Conservation (phyloP, 2,113 vertebrate species). For the Emydocephalus ijimae region DNA sequence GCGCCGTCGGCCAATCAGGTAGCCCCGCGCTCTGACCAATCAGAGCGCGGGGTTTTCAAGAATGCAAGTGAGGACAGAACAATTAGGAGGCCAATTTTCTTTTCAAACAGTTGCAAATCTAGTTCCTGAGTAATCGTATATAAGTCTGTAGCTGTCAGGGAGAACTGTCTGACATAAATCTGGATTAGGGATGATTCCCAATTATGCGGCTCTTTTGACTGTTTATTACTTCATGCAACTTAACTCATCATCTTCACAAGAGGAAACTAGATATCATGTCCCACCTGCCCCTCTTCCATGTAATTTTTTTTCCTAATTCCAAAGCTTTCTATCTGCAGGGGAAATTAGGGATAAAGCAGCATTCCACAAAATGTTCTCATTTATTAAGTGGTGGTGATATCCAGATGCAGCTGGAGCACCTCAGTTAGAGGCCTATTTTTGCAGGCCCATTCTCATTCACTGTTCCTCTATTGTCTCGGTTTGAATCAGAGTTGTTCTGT, state of each 20-base stretch:
- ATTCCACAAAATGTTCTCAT: background rate
- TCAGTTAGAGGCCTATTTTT: background rate
- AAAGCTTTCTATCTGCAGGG: background rate
- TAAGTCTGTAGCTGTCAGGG: background rate
- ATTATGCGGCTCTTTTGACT: background rate
- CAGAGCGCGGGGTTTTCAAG: too few relatives aligned
- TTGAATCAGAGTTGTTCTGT: constrained; percentile 37
- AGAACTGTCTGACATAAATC: background rate
- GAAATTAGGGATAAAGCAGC: background rate
- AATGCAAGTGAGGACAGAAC: too few relatives aligned
- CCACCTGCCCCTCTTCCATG: background rate
- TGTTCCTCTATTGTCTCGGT: background rate
- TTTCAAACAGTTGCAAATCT: background rate
- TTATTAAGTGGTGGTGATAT: background rate
- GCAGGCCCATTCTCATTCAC: background rate
- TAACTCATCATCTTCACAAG: background rate
- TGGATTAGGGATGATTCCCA: background rate
- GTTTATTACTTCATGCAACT: background rate
- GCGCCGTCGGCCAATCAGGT: too few relatives aligned
- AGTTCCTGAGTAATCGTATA: background rate
- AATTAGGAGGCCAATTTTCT: background rate
- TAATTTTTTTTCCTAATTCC: background rate
- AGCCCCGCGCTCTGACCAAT: too few relatives aligned
- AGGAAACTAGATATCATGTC: background rate
- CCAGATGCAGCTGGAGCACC: background rate